Conservation (phyloP, 2,113 vertebrate genomes). For the Coracopsis vasa region DNA sequence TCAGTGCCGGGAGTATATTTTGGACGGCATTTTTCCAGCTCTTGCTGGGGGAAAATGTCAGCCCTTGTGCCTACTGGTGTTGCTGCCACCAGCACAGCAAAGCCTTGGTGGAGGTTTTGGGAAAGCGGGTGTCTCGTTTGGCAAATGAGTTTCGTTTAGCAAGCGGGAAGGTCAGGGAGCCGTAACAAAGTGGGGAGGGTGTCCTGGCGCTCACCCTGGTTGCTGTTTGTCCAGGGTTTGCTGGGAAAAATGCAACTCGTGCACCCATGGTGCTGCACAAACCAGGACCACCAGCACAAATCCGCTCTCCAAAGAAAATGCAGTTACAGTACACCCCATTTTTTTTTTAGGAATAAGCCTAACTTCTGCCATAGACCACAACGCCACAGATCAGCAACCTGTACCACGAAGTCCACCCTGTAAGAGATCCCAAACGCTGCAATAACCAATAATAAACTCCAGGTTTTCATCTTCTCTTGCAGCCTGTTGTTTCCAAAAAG, state of each 20-base stretch:
- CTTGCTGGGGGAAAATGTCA: background rate
- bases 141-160: background rate
- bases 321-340: background rate
- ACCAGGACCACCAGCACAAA: background rate
- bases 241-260: background rate
- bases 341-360: background rate
- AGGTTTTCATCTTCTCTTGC: background rate
- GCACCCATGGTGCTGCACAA: fast-evolving
- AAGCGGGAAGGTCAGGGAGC: background rate
- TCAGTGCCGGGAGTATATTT: background rate
- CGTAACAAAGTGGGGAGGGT: fast-evolving
- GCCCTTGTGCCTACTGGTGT: background rate
- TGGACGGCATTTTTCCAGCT: background rate
- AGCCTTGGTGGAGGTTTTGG: background rate
- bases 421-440: background rate
- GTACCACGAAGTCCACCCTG: fast-evolving
- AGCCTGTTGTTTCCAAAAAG: fast-evolving
- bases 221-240: background rate
- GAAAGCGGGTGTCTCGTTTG: background rate
- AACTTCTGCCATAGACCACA: background rate
- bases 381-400: fast-evolving
- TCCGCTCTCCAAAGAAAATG: too few relatives aligned
- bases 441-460: background rate
- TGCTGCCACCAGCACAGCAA: background rate
- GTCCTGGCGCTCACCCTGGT: fast-evolving